Evolutionary conservation across 2,797 vertebrate genomes (phyloP).

Genomic region (Telmatherina bonti): DNA sequence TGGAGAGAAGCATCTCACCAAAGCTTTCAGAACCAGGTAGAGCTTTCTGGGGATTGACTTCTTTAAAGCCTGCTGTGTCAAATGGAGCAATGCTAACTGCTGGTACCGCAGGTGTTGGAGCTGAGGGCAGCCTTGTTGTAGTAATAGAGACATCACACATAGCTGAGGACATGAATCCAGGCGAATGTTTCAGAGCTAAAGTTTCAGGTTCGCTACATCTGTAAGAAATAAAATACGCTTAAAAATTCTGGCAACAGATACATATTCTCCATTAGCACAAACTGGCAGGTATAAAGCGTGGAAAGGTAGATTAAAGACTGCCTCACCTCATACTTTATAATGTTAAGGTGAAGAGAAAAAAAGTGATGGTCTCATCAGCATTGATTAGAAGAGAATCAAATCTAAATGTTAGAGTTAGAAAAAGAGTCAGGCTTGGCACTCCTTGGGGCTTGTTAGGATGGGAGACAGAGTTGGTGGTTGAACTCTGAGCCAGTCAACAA

Average conservation of each 20-base stretch:
- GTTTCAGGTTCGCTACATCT: conserved; percentile 49
- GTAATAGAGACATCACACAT: conserved; percentile 21
- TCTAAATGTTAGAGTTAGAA: conserved; percentile 41
- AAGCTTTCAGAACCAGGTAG: conserved; percentile 18
- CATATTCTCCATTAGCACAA: not conserved
- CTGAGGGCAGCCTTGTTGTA: conserved; percentile 26
- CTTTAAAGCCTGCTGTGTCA: conserved; percentile 20
- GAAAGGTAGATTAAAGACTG: conserved; percentile 10
- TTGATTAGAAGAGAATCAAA: conserved; percentile 44
- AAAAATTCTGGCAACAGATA: not conserved
- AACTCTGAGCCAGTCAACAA: conserved; percentile 70
- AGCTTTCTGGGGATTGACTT: conserved; percentile 38
- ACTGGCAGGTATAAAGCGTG: not conserved
- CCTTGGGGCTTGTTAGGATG: conserved; percentile 62
- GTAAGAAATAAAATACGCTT: not conserved
- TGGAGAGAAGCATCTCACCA: conserved; percentile 43
- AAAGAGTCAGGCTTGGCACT: conserved; percentile 66
- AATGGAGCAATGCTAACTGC: conserved; percentile 20
- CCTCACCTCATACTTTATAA: conserved; percentile 65
- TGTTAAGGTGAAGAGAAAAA: conserved; percentile 13
- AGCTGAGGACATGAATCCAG: conserved; percentile 21
- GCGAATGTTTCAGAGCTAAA: conserved; percentile 11
- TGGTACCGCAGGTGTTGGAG: conserved; percentile 23
- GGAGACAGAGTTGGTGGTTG: conserved; percentile 67
- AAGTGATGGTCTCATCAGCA: conserved; percentile 36